Conservation (phyloP, 2,797 vertebrate species). For the Ibycter americanus region DNA sequence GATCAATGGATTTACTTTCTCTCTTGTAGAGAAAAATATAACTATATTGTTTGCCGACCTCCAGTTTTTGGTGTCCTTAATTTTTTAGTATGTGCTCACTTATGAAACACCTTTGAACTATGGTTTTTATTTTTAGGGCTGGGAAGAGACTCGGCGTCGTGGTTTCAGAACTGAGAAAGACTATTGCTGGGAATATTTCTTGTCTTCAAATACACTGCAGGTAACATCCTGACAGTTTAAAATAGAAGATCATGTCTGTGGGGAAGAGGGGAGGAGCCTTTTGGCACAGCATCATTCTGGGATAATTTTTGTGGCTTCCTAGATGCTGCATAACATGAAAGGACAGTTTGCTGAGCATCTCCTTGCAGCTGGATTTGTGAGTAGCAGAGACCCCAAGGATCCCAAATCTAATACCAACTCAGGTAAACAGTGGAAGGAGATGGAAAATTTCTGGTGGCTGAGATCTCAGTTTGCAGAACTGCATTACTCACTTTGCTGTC, state of each 20-base stretch:
- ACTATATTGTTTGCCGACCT: background rate
- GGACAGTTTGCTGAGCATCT: conserved; percentile 96
- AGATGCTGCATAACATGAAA: conserved; percentile 99
- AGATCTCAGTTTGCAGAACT: background rate
- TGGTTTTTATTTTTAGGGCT: conserved; percentile 80
- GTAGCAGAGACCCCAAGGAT: conserved; percentile 88
- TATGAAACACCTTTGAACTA: accelerated
- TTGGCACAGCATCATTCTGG: background rate
- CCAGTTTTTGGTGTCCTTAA: background rate
- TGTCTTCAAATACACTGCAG: conserved; percentile 94
- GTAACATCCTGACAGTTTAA: conserved; percentile 61
- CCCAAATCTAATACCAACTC: conserved; percentile 93
- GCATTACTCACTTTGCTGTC: background rate
- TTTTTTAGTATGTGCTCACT: background rate
- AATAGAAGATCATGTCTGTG: background rate
- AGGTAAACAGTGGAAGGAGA: conserved; percentile 69
- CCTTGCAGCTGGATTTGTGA: conserved; percentile 89
- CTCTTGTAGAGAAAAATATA: background rate
- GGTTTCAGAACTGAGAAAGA: conserved; percentile 89
- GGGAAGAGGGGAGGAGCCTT: background rate
- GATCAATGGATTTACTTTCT: background rate
- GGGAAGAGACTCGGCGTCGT: conserved; percentile 88
- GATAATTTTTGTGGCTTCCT: background rate
- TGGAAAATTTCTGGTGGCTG: background rate
- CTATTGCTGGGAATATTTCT: conserved; percentile 97